Evolutionary conservation across 2,113 vertebrate species (phyloP), one percentile per base, ranked within the genome.

Genomic region (Caracal caracal): DNA sequence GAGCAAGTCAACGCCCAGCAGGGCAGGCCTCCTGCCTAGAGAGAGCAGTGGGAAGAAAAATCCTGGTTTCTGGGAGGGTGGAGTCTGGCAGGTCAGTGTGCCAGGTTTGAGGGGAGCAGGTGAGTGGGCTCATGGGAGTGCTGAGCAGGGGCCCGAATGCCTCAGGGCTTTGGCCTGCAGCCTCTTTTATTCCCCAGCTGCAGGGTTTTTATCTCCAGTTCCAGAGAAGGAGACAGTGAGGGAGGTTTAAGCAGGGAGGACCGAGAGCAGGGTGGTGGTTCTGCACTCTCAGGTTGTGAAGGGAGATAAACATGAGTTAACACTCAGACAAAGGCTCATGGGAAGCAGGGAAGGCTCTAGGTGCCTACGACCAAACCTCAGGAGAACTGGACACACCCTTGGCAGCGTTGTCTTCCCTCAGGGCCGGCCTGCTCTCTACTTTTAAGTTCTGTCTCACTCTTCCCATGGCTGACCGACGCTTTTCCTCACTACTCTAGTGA

Each of bases 391-490:
- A 28, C 7, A 19, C 4, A 16, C 33, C n/a, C 61, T 66, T 1
- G 35, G 59, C 49, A 22, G 61, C 30, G 49, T 30, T 22, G 15
- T 56, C 51, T 59, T 37, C 47, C 53, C 43, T 43, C 40, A 40
- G 86, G 56, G 43, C 35, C 4, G 0, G 2, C 22, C n/a, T 37
- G 9, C 40, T 63, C 12, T 81, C 65, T 65, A 19, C 47, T 65
- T 22, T 61, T 49, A 61, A 0, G 33, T 37, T 73, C n/a, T 33
- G 26, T 78, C 71, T 70, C 0, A 3, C 33, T 65, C 19, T 20
- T n/a, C 9, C 30, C 0, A 2, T 49, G 4, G 13, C 79, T 56
- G 61, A 53, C 61, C 0, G 13, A 63, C 0, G 0, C 16, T 33
- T 28, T 85, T 88, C 75, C 84, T 49, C 65, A 88, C 75, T 15